Evolutionary conservation across 2,888 invertebrate genomes (phyloP).

Genomic region (Cryptus viduatorius): DNA sequence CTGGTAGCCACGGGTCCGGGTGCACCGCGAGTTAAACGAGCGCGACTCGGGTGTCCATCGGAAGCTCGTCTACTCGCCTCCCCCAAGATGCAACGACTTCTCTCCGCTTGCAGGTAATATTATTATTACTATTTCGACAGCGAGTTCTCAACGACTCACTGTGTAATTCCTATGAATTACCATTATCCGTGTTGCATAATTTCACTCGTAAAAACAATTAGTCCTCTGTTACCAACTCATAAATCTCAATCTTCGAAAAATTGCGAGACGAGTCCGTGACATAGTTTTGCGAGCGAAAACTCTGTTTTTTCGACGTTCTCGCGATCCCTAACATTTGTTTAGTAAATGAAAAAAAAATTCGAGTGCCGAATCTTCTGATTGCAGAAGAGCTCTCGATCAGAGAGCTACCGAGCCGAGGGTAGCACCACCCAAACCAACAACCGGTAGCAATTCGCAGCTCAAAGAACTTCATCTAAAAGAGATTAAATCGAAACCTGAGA

Average conservation of each 20-base stretch:
- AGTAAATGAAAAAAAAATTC: neutral
- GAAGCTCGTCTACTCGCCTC: slow-evolving; percentile 84
- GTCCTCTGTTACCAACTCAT: slow-evolving; percentile 1
- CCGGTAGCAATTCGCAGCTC: slow-evolving; percentile 74
- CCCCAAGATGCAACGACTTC: slow-evolving; percentile 85
- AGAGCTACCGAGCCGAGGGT: slow-evolving; percentile 82
- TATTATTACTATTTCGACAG: slow-evolving; percentile 41
- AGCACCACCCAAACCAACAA: slow-evolving; percentile 80
- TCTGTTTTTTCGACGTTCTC: neutral
- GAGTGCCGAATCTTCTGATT: slow-evolving; percentile 64
- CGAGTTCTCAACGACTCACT: slow-evolving; percentile 7
- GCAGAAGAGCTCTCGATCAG: slow-evolving; percentile 82
- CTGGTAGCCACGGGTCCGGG: slow-evolving; percentile 83
- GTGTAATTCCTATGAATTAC: slow-evolving; percentile 60
- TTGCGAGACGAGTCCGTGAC: slow-evolving; percentile 58
- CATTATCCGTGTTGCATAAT: slow-evolving; percentile 21
- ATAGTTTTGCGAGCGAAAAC: slow-evolving; percentile 30
- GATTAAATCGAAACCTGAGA: slow-evolving; percentile 81
- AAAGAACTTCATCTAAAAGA: slow-evolving; percentile 82
- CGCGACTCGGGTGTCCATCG: slow-evolving; percentile 82
- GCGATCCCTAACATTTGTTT: no score
- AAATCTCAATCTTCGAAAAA: slow-evolving; percentile 44
- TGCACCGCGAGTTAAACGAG: slow-evolving; percentile 81
- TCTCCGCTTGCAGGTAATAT: slow-evolving; percentile 84
- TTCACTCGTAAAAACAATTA: slow-evolving; percentile 51